phyloP scores from a whole-genome alignment of 1,140 invertebrate species.

The Drosophila obscura region DNA sequence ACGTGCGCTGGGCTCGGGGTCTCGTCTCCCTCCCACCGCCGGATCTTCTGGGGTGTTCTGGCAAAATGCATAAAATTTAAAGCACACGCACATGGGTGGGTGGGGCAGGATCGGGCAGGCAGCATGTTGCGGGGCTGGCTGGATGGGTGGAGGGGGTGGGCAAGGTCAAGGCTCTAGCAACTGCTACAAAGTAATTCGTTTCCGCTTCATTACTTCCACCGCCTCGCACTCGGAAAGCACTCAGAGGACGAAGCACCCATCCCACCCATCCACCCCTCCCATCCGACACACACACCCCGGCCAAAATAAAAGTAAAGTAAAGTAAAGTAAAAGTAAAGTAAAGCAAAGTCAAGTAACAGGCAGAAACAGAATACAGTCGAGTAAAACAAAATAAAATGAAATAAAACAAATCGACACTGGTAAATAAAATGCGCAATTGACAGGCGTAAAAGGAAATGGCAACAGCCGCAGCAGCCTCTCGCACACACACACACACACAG shows the following conservation, averaged over 20 bases:
- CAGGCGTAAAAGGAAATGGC: conserved; percentile 52
- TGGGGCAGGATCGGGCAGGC: too few relatives aligned
- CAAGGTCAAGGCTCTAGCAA: conserved; percentile 61
- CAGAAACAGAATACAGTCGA: background rate
- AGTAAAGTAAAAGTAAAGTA: background rate
- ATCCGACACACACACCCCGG: background rate
- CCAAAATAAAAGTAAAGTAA: conserved; percentile 18
- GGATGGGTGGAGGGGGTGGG: background rate
- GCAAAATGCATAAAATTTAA: conserved; percentile 46
- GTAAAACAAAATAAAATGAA: conserved; percentile 19
- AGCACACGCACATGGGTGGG: conserved; percentile 47
- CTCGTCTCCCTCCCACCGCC: background rate
- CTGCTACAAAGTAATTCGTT: conserved; percentile 66
- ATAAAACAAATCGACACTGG: conserved; percentile 38
- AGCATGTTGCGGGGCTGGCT: background rate
- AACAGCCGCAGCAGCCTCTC: conserved; percentile 13
- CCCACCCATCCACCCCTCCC: background rate
- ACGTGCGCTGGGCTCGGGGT: conserved; percentile 49
- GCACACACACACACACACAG: background rate
- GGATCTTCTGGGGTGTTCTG: conserved; percentile 2
- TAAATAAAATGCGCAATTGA: conserved; percentile 66
- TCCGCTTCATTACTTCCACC: conserved; percentile 67
- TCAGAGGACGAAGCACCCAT: conserved; percentile 1
- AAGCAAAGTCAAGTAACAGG: conserved; percentile 9
- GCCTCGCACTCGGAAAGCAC: conserved; percentile 39